A percentile compares a stretch with the other conserved stretches of the same genome.
Conservation (phyloP, 2,797 vertebrate species). For the Periophthalmus magnuspinnatus region DNA sequence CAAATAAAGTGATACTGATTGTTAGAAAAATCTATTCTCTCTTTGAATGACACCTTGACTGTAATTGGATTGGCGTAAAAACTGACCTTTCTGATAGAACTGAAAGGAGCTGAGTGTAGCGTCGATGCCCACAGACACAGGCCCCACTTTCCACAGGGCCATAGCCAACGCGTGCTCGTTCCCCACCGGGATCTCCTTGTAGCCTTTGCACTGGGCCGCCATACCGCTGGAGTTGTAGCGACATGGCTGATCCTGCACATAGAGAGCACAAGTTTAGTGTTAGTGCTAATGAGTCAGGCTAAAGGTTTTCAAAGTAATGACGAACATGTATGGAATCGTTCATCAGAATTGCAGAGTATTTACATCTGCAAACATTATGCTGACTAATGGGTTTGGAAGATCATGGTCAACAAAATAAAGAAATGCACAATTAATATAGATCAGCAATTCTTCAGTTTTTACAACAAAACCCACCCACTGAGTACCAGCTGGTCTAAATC, state of each 20-base stretch:
- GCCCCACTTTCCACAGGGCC: constrained; percentile 85
- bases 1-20: no score
- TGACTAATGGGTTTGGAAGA: no score
- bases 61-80: no score
- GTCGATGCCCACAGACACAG: constrained; percentile 89
- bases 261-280: background rate
- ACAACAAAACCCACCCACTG: no score
- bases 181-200: constrained; percentile 81
- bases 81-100: constrained; percentile 87
- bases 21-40: no score
- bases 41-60: constrained; percentile 26
- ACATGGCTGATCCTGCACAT: constrained; percentile 83
- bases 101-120: constrained; percentile 87
- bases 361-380: no score
- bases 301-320: background rate
- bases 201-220: constrained; percentile 84
- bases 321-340: background rate
- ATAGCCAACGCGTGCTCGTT: constrained; percentile 84
- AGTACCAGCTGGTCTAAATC: no score
- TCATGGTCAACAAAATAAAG: no score
- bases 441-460: no score
- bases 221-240: constrained; percentile 84
- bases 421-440: no score
- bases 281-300: background rate
- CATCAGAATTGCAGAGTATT: no score